Evolutionary conservation across 2,888 invertebrate species (phyloP).

Genomic region (Gymnosoma rotundatum): DNA sequence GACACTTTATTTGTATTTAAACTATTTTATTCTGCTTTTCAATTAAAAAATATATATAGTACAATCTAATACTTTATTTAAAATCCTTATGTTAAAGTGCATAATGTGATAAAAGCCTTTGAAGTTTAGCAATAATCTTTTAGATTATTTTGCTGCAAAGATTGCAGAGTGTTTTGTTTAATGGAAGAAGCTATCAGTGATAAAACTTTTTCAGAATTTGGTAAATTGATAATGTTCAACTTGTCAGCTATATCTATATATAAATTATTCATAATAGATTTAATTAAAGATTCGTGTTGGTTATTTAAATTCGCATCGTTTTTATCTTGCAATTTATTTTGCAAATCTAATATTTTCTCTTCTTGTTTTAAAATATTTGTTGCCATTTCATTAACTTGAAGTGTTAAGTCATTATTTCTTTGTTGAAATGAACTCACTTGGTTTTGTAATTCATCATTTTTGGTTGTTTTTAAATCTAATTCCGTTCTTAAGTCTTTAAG

Average conservation of each 20-base stretch:
- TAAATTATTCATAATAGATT: constrained; percentile 77
- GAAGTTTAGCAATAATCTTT: not conserved
- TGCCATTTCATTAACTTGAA: constrained; percentile 26
- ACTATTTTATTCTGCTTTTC: too few species aligned
- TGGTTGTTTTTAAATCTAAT: constrained; percentile 8
- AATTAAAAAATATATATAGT: not conserved
- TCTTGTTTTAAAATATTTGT: constrained; percentile 32
- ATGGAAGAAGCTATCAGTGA: constrained; percentile 74
- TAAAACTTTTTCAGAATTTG: constrained; percentile 72
- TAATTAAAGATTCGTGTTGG: constrained; percentile 65
- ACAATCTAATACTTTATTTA: not conserved
- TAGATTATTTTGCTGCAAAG: constrained; percentile 66
- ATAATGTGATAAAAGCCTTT: not conserved
- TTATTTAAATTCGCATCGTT: not conserved
- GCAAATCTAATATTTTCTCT: constrained; percentile 26
- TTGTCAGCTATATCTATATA: constrained; percentile 72
- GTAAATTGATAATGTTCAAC: constrained; percentile 68
- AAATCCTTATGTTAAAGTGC: too few species aligned
- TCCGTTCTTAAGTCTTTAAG: constrained; percentile 28
- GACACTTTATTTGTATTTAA: too few species aligned
- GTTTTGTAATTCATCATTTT: constrained; percentile 2
- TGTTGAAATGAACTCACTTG: constrained; percentile 4
- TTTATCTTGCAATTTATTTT: constrained; percentile 42
- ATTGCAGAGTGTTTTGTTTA: constrained; percentile 74
- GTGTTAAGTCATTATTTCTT: constrained; percentile 14